Conservation (phyloP, 2,113 vertebrate genomes). For the Osmerus eperlanus region DNA sequence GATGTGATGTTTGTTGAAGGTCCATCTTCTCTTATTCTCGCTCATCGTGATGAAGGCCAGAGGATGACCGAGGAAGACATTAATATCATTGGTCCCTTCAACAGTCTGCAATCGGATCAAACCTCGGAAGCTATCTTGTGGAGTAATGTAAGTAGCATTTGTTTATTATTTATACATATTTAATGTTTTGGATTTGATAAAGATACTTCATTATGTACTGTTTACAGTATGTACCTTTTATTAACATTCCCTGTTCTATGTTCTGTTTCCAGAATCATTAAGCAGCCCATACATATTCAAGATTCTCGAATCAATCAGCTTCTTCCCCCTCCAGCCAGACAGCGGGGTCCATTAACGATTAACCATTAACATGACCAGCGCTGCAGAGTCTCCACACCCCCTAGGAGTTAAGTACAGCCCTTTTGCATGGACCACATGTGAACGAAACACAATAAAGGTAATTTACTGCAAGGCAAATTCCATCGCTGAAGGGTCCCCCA, state of each 20-base stretch:
- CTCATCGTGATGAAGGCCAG: neutral
- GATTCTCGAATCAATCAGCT: slow-evolving; percentile 24
- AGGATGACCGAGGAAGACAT: neutral
- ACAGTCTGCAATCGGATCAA: too few species aligned
- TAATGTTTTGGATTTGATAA: too few species aligned
- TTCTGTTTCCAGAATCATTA: neutral
- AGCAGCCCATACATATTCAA: slow-evolving; percentile 9
- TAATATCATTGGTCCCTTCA: neutral
- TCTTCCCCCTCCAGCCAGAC: slow-evolving; percentile 33
- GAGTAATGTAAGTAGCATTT: too few species aligned
- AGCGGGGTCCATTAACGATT: slow-evolving; percentile 33
- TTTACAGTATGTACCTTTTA: too few species aligned
- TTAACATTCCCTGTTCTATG: too few species aligned
- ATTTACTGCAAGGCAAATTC: slow-evolving; percentile 96
- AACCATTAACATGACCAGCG: slow-evolving; percentile 36
- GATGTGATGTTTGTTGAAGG: slow-evolving; percentile 35
- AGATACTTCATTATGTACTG: too few species aligned
- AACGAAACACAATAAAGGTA: slow-evolving; percentile 92
- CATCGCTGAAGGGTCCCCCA: slow-evolving; percentile 88
- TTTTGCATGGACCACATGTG: slow-evolving; percentile 74
- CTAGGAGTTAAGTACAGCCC: slow-evolving; percentile 69
- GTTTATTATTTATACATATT: too few species aligned
- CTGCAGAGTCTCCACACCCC: slow-evolving; percentile 47
- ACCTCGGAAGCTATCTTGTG: too few species aligned
- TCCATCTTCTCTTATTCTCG: neutral